These are phyloP conservation scores for Argopecten irradians DNA, from an alignment of 1,140 invertebrate genomes.

Conservation along the genomic window DNA sequence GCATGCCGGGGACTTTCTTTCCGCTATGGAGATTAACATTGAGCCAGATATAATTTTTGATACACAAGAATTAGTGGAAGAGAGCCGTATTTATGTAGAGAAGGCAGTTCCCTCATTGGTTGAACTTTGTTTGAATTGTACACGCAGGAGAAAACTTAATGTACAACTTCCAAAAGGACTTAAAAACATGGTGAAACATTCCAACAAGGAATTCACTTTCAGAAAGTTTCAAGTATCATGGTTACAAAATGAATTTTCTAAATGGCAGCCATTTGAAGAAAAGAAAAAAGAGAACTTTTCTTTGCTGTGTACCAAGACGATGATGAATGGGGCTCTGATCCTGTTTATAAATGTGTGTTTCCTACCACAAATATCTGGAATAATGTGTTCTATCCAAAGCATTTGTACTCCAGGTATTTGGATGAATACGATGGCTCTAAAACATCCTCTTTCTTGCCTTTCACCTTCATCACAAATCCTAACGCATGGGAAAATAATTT, in stretches of 20 bases:
- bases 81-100: not conserved
- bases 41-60: not conserved
- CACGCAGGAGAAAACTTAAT: not conserved
- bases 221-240: not conserved
- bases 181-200: not conserved
- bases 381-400: not conserved
- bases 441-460: not conserved
- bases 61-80: not conserved
- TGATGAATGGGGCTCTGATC: not conserved
- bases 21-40: not conserved
- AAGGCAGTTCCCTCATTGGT: not conserved
- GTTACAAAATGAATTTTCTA: not conserved
- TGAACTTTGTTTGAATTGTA: not conserved
- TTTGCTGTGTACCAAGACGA: not conserved
- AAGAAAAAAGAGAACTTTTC: not conserved
- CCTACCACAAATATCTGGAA: not conserved
- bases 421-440: not conserved
- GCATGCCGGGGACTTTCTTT: not conserved
- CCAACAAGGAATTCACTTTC: not conserved
- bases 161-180: constrained; percentile 5
- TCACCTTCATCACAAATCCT: not conserved
- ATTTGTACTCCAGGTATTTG: not conserved
- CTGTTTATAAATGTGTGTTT: not conserved
- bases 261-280: not conserved
- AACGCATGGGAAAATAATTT: not conserved